Evolutionary conservation across 2,888 invertebrate genomes (phyloP).

Genomic region (Stictocephala bisonia): DNA sequence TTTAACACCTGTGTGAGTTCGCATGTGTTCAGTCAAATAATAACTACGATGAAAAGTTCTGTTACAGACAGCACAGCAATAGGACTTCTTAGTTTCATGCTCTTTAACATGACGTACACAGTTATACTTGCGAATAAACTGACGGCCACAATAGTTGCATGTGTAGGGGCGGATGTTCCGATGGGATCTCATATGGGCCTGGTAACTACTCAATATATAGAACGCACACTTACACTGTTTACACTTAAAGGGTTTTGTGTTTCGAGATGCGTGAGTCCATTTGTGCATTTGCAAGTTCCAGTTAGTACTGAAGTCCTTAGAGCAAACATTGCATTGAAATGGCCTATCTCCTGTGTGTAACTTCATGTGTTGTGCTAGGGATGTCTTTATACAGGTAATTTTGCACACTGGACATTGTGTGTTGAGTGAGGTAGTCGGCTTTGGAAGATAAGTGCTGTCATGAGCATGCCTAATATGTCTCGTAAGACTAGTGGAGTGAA

Average conservation of each 20-base stretch:
- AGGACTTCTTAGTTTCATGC: constrained; percentile 80
- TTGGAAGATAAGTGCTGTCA: constrained; percentile 57
- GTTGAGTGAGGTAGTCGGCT: constrained; percentile 67
- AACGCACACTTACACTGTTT: constrained; percentile 86
- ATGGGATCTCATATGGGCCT: constrained; percentile 88
- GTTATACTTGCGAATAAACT: constrained; percentile 89
- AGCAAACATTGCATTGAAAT: constrained; percentile 85
- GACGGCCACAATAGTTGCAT: constrained; percentile 90
- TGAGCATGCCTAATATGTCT: constrained; percentile 70
- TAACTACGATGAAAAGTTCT: constrained; percentile 89
- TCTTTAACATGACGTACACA: constrained; percentile 87
- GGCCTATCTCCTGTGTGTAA: constrained; percentile 83
- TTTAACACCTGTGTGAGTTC: constrained; percentile 84
- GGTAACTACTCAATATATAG: constrained; percentile 81
- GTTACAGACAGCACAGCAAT: constrained; percentile 80
- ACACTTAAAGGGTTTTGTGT: constrained; percentile 88
- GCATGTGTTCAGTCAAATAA: constrained; percentile 87
- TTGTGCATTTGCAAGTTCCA: constrained; percentile 91
- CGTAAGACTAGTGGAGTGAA: constrained; percentile 84
- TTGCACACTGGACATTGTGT: constrained; percentile 84
- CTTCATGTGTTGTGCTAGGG: constrained; percentile 71
- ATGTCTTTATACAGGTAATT: constrained; percentile 80
- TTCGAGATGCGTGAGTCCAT: constrained; percentile 88
- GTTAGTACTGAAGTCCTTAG: constrained; percentile 87
- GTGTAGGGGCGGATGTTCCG: constrained; percentile 86